These are phyloP conservation scores for Pterophyllum scalare DNA, from an alignment of 2,113 vertebrate species.

Conservation along the genomic window DNA sequence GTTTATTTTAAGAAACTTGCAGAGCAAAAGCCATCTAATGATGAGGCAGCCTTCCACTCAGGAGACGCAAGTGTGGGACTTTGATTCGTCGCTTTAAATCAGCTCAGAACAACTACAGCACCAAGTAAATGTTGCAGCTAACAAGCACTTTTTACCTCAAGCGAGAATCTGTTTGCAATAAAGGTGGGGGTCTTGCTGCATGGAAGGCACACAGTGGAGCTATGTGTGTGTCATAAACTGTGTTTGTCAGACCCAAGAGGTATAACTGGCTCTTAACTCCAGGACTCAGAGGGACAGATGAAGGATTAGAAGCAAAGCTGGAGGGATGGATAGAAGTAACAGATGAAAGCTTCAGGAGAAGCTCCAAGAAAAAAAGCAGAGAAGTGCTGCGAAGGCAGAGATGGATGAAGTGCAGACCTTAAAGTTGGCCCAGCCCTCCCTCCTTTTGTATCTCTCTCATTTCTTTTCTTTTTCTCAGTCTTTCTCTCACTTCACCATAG, in stretches of 20 bases:
- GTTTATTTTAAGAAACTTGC: neutral
- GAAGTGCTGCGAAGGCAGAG: conserved; percentile 17
- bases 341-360: conserved; percentile 44
- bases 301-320: conserved; percentile 41
- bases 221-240: conserved; percentile 31
- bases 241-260: conserved; percentile 39
- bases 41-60: neutral
- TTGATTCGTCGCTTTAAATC: conserved; percentile 29
- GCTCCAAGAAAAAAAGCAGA: conserved; percentile 15
- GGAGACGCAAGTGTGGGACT: conserved; percentile 11
- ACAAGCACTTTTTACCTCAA: conserved; percentile 49
- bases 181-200: conserved; percentile 18
- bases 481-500: conserved; percentile 36
- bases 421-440: conserved; percentile 20
- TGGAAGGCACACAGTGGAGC: neutral
- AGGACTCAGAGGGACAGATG: conserved; percentile 40
- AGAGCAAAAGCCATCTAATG: neutral
- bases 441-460: neutral
- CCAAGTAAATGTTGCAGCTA: conserved; percentile 54
- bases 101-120: conserved; percentile 19
- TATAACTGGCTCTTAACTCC: conserved; percentile 62
- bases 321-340: conserved; percentile 23
- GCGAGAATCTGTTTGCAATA: conserved; percentile 26
- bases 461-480: conserved; percentile 15
- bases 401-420: conserved; percentile 5